Percentiles rank a stretch among this genome's conserved stretches.
Conservation (phyloP, 1,140 invertebrate genomes). For the Gryllus bimaculatus region DNA sequence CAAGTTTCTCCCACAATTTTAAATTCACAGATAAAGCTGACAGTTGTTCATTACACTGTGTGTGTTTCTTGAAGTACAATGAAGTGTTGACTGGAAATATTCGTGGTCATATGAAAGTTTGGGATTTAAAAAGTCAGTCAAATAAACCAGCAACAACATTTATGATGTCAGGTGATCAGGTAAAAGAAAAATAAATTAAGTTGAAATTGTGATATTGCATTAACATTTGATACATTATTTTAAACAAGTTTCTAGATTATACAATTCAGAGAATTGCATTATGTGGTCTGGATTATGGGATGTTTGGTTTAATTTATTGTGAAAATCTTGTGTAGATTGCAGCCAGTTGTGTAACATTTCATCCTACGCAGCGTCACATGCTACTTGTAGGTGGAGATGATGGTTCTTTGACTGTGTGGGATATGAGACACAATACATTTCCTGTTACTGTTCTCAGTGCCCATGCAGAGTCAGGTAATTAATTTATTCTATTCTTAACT, state of each 20-base stretch:
- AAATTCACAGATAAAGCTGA: conserved; percentile 57
- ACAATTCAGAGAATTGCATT: too few species aligned
- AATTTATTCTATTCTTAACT: neutral
- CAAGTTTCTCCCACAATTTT: conserved; percentile 20
- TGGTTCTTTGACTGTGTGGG: conserved; percentile 76
- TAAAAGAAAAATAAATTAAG: conserved; percentile 24
- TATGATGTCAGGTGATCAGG: conserved; percentile 52
- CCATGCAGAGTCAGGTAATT: conserved; percentile 52
- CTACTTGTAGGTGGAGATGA: conserved; percentile 75
- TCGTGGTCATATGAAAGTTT: conserved; percentile 77
- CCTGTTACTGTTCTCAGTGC: conserved; percentile 71
- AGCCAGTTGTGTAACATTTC: conserved; percentile 61
- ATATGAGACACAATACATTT: conserved; percentile 67
- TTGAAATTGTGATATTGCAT: too few species aligned
- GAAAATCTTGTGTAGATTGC: conserved; percentile 37
- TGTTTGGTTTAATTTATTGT: too few species aligned
- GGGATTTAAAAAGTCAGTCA: conserved; percentile 58
- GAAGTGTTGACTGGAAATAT: conserved; percentile 73
- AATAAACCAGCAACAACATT: conserved; percentile 51
- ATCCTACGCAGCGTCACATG: conserved; percentile 78
- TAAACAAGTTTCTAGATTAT: too few species aligned
- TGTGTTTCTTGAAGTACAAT: conserved; percentile 67
- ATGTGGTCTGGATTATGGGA: too few species aligned
- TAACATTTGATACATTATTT: too few species aligned
- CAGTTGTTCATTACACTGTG: conserved; percentile 66